Evolutionary conservation across 2,113 vertebrate genomes (phyloP).

Genomic region (Eidolon helvum): DNA sequence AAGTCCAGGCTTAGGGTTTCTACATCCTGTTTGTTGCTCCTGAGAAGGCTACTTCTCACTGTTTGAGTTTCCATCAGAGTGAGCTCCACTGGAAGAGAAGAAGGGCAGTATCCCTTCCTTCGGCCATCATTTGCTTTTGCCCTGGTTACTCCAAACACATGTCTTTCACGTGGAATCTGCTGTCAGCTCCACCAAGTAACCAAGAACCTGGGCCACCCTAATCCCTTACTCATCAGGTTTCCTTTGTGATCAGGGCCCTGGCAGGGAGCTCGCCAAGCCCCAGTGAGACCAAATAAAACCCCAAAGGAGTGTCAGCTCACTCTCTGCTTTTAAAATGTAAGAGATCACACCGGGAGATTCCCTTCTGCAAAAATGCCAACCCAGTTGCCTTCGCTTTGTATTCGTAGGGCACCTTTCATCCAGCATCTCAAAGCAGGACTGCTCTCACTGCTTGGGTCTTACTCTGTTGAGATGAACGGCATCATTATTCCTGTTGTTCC

Average conservation of each 20-base stretch:
- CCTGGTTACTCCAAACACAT: background rate
- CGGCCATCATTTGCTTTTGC: background rate
- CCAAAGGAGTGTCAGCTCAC: constrained; percentile 37
- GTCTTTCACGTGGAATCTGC: background rate
- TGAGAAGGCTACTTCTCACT: background rate
- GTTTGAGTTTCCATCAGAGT: background rate
- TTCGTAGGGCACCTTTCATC: background rate
- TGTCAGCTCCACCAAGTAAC: background rate
- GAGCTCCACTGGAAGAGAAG: background rate
- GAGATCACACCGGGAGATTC: background rate
- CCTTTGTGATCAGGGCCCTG: constrained; percentile 79
- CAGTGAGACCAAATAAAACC: constrained; percentile 59
- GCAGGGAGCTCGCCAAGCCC: constrained; percentile 46
- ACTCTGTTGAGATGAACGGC: fast-evolving
- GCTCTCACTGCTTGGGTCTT: background rate
- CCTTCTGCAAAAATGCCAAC: background rate
- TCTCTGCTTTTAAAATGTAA: constrained; percentile 44
- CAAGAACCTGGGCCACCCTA: constrained; percentile 63
- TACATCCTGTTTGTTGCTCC: background rate
- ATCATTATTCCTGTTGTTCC: background rate
- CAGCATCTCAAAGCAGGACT: background rate
- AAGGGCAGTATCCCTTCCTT: background rate
- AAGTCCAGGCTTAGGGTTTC: background rate
- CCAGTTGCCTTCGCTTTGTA: background rate
- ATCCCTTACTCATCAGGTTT: constrained; percentile 72